A percentile compares a stretch with the other conserved stretches of the same genome.
phyloP scores from a whole-genome alignment of 2,888 invertebrate species.

The Glaucopsyche alexis region DNA sequence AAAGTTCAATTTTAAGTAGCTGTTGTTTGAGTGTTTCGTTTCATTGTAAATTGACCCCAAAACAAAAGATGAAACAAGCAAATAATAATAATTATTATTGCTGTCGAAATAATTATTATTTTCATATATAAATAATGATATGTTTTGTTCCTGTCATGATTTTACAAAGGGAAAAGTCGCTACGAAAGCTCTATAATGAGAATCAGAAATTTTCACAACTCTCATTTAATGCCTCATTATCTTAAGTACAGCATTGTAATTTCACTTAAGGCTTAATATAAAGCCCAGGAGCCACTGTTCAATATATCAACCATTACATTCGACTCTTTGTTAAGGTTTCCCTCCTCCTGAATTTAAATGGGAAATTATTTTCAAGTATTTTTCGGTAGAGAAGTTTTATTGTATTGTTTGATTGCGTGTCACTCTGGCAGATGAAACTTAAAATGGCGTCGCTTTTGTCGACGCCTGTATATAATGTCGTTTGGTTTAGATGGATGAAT shows the following conservation, averaged over 20 bases:
- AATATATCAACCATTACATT: constrained; percentile 52
- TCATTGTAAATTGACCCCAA: too few relatives aligned
- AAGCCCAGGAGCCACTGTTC: not conserved
- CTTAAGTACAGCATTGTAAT: constrained; percentile 6
- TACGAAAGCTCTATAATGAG: not conserved
- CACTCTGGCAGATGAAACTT: constrained; percentile 75
- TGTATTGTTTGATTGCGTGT: constrained; percentile 80
- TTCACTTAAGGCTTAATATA: constrained; percentile 10
- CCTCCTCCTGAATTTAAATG: constrained; percentile 76
- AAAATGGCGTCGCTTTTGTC: constrained; percentile 68
- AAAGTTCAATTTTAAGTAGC: too few relatives aligned
- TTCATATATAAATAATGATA: too few relatives aligned
- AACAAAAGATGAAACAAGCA: too few relatives aligned
- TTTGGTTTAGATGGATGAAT: constrained; percentile 64
- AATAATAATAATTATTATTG: too few relatives aligned
- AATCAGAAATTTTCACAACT: not conserved
- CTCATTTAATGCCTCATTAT: constrained; percentile 2
- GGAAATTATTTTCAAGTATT: constrained; percentile 79
- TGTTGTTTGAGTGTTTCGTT: too few relatives aligned
- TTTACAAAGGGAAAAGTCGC: not conserved
- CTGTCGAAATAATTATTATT: too few relatives aligned
- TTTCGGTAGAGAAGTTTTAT: constrained; percentile 77
- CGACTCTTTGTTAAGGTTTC: constrained; percentile 68
- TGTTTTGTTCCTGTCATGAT: not conserved
- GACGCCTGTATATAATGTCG: constrained; percentile 61